Evolutionary conservation across 92 coral and sea anemone species (phyloP).

Genomic region (Parazoanthus swiftii): DNA sequence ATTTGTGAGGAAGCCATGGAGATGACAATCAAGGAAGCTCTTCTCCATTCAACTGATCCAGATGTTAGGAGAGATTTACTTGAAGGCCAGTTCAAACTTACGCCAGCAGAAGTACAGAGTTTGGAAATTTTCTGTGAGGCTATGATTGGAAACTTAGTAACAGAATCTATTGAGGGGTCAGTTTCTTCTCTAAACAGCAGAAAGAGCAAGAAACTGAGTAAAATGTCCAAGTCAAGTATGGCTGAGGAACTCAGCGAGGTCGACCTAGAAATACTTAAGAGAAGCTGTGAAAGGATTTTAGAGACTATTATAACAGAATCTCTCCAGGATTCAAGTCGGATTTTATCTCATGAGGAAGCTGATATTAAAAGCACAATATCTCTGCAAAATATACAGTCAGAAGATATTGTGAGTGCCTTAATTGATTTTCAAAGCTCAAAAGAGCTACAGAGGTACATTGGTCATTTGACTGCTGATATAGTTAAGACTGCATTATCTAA

Average conservation of each 20-base stretch:
- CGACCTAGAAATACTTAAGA: slow-evolving; percentile 57
- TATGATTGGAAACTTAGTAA: slow-evolving; percentile 70
- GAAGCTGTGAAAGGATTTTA: slow-evolving; percentile 80
- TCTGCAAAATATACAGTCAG: slow-evolving; percentile 11
- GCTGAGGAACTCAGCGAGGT: slow-evolving; percentile 67
- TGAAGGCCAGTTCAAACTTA: slow-evolving; percentile 64
- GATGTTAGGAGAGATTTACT: slow-evolving; percentile 71
- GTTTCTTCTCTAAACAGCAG: slow-evolving; percentile 14
- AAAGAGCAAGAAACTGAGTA: not conserved
- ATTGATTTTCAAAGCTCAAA: slow-evolving; percentile 62
- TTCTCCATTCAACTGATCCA: slow-evolving; percentile 75
- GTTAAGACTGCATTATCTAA: slow-evolving; percentile 72
- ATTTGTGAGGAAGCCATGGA: slow-evolving; percentile 88
- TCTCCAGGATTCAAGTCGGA: slow-evolving; percentile 63
- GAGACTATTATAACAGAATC: slow-evolving; percentile 77
- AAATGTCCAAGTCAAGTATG: slow-evolving; percentile 10
- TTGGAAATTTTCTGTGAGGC: slow-evolving; percentile 84
- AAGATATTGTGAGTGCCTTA: slow-evolving; percentile 44
- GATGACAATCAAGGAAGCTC: slow-evolving; percentile 89
- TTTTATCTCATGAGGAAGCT: not conserved
- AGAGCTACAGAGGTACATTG: slow-evolving; percentile 70
- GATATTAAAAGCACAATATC: slow-evolving; percentile 13
- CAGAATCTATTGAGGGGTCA: slow-evolving; percentile 59
- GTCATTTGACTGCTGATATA: slow-evolving; percentile 74
- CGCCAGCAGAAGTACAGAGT: slow-evolving; percentile 68